Evolutionary conservation across 53 echinoderm and acorn worm species (phyloP), one percentile per base, ranked within the genome.

Genomic region (Patiria pectinifera): DNA sequence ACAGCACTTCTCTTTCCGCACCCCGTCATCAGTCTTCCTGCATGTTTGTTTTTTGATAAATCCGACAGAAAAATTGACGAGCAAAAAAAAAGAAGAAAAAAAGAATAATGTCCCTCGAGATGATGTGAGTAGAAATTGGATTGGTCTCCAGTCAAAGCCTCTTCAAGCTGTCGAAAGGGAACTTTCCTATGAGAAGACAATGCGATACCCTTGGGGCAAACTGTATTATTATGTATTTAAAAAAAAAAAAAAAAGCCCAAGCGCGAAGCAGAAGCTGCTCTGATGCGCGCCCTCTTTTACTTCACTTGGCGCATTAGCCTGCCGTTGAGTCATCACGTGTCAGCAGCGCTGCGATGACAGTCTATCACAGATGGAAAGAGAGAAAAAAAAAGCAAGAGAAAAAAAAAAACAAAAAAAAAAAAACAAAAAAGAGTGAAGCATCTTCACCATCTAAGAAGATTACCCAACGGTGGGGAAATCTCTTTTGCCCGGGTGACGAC

Each of bases 371-470:
- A 75, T 22, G 61, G 44, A 69, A 46, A 48, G 48, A 6, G 48
- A 61, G 9, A 71, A 59, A 4, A 76, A 76, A 6, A 3, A 60
- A 26, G 46, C 15, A 78, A 62, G 60, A 45, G 62, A 75, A 59
- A 0, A 16, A n/a, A 22, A 24, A 74, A 23, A 9, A 74, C 24
- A 74, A 3, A 15, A 74, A 58, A 75, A 85, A 58, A 53, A 76
- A 70, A 35, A 35, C 35, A 35, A 35, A 0, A 35, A 35, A 1
- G 35, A 35, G 35, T 53, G 53, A 48, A 72, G 59, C 87, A 87
- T 87, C 87, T 87, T 87, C 78, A 26, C 77, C 78, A 90, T 80
- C 80, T 81, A 90, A 90, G 90, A 66, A 90, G 90, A 90, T 90
- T 90, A 90, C 81, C 47, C 62, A 86, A 76, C 87, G 90, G 66